Base-by-base conservation (phyloP, 2,797 vertebrate species). In the Varecia variegata region DNA sequence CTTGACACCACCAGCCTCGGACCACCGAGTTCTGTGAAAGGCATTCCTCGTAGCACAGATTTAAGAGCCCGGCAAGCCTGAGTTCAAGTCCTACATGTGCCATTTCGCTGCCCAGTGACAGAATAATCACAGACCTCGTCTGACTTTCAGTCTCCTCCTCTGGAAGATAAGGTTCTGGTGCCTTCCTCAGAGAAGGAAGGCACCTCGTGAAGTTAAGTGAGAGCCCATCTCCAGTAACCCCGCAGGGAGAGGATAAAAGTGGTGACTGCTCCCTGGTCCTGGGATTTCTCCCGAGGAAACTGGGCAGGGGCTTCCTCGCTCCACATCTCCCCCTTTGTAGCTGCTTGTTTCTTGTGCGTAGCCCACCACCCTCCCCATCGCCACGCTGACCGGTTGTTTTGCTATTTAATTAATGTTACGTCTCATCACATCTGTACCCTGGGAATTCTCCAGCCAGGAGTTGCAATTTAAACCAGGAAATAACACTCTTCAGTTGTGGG, bases 41-140 rank as follows among this genome's bases (percentile, higher is more conserved):
- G 2, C 3, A 0, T 7, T 65, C 27, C 76, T 76, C 40, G 3
- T 4, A 9, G 20, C 5, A 0, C 15, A 1, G 43, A 25, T 10
- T 13, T 60, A 43, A 18, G 23, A 70, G 13, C 40, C 52, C 70
- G 35, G 3, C 6, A 35, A 27, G 11, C 58, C 56, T 35, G 13
- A 11, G 1, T 47, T 40, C 27, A 25, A 30, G 23, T n/a, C 52
- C 74, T 7, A 2, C 38, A 21, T 35, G 70, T 52, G 52, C 43
- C 81, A 52, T 13, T 13, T 23, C n/a, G 45, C 43, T n/a, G 2
- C 17, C 43, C 0, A 0, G 21, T 30, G 35, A 62, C 73, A 25
- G 56, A 58, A 25, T 40, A 15, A 47, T 68, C 71, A 17, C 3
- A 2, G 5, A 50, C 15, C 58, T 58, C 14, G 14, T 20, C 56